Evolutionary conservation across 2,888 invertebrate species (phyloP).

Genomic region (Eulithis prunata): DNA sequence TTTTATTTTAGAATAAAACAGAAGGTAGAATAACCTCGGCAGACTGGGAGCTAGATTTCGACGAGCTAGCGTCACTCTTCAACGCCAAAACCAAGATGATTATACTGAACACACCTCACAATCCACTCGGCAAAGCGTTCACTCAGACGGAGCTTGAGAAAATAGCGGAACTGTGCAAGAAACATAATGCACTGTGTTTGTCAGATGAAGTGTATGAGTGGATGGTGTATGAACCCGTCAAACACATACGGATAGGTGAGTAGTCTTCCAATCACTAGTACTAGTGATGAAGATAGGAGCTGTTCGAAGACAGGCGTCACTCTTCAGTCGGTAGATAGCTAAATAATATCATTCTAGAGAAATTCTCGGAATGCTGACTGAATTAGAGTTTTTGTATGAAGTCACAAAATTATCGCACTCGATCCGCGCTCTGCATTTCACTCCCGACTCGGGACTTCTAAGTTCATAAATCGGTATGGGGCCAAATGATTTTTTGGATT

Average conservation of each 20-base stretch:
- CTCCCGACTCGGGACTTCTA: no score
- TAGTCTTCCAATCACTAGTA: no score
- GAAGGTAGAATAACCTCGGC: slow-evolving; percentile 86
- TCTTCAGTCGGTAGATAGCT: no score
- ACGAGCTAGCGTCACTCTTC: slow-evolving; percentile 92
- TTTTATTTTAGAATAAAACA: slow-evolving; percentile 61
- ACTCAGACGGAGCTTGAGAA: slow-evolving; percentile 86
- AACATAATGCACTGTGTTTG: slow-evolving; percentile 95
- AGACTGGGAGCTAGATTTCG: slow-evolving; percentile 95
- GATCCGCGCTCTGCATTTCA: no score
- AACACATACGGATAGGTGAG: slow-evolving; percentile 96
- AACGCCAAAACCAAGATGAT: slow-evolving; percentile 96
- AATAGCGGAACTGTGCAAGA: slow-evolving; percentile 95
- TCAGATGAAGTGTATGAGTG: slow-evolving; percentile 99
- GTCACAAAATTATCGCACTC: no score
- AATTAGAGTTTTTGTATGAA: no score
- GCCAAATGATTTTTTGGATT: no score
- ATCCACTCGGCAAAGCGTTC: slow-evolving; percentile 97
- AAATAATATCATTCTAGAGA: no score
- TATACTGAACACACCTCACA: slow-evolving; percentile 98
- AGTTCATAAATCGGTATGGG: no score
- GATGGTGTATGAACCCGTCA: slow-evolving; percentile 93
- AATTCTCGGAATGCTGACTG: no score
- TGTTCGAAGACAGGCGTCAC: no score
- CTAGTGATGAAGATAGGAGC: no score